A percentile compares a stretch with the other conserved stretches of the same genome.
phyloP scores from a whole-genome alignment of 1,140 invertebrate species.

The Lasioglossum albipes region DNA sequence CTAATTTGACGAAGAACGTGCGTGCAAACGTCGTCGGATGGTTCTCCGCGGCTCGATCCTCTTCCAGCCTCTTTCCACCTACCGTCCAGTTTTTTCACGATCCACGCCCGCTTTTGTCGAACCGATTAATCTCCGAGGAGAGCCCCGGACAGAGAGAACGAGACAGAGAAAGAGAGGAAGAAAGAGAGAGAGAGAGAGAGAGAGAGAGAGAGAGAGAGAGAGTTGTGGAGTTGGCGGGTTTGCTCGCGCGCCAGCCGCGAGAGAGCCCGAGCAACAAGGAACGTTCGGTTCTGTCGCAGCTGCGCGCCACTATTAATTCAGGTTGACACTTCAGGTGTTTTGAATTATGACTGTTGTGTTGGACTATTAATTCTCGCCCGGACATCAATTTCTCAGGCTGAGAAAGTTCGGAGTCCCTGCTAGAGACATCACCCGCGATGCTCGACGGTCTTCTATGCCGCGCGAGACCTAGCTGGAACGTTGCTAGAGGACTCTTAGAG shows the following conservation, averaged over 20 bases:
- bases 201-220: no score
- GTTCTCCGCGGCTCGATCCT: no score
- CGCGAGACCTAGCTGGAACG: no score
- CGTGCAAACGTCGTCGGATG: background rate
- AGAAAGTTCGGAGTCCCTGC: constrained; percentile 32
- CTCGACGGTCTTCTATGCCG: constrained; percentile 19
- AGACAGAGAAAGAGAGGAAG: no score
- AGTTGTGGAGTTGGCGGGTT: no score
- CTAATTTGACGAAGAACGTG: constrained; percentile 35
- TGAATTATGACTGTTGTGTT: constrained; percentile 60
- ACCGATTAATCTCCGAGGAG: constrained; percentile 47
- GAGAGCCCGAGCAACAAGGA: background rate
- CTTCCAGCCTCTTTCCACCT: no score
- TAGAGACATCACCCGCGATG: constrained; percentile 52
- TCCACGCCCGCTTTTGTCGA: constrained; percentile 49
- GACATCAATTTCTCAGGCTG: constrained; percentile 48
- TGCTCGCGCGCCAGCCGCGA: no score
- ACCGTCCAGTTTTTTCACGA: background rate
- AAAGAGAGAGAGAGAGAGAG: no score
- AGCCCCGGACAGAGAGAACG: no score
- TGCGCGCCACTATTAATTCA: constrained; percentile 57
- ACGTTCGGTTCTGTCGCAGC: constrained; percentile 42
- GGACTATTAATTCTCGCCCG: constrained; percentile 58
- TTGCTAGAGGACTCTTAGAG: no score
- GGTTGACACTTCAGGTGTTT: constrained; percentile 62